Evolutionary conservation across 1,140 invertebrate genomes (phyloP).

Genomic region (Elymnias hypermnestra): DNA sequence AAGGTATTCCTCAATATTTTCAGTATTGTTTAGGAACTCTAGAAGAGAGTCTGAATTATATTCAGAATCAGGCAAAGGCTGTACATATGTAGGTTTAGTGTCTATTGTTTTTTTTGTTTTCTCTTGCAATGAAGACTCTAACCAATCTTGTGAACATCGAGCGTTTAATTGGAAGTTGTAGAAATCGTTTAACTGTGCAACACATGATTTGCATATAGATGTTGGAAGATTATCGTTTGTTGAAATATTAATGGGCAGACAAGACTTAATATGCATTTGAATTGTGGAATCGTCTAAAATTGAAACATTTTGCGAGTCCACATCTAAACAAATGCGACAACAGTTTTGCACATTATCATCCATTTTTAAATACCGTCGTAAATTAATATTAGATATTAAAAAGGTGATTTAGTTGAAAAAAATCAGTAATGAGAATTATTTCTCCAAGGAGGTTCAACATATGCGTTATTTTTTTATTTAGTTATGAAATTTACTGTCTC

Average conservation of each 20-base stretch:
- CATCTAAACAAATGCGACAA: slow-evolving; percentile 59
- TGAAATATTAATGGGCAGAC: slow-evolving; percentile 42
- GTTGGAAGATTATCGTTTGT: slow-evolving; percentile 50
- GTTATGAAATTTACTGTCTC: no score
- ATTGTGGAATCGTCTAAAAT: slow-evolving; percentile 51
- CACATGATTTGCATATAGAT: slow-evolving; percentile 48
- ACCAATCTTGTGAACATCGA: slow-evolving; percentile 61
- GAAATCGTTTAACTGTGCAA: slow-evolving; percentile 53
- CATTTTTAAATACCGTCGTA: slow-evolving; percentile 45
- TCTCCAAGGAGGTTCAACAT: no score
- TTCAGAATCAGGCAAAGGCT: slow-evolving; percentile 62
- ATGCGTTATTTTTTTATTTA: no score
- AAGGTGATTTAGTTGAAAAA: no score
- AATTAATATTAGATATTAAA: no score
- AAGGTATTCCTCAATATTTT: slow-evolving; percentile 66
- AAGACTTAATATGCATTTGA: slow-evolving; percentile 55
- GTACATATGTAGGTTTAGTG: slow-evolving; percentile 45
- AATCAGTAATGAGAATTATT: no score
- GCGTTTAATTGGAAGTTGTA: slow-evolving; percentile 66
- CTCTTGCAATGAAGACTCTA: slow-evolving; percentile 51
- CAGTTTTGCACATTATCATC: slow-evolving; percentile 41
- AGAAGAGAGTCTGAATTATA: slow-evolving; percentile 67
- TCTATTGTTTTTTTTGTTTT: slow-evolving; percentile 45
- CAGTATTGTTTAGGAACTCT: slow-evolving; percentile 66
- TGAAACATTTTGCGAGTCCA: slow-evolving; percentile 47